Conservation (phyloP, 2,797 vertebrate genomes). For the Muscicapa comitata region DNA sequence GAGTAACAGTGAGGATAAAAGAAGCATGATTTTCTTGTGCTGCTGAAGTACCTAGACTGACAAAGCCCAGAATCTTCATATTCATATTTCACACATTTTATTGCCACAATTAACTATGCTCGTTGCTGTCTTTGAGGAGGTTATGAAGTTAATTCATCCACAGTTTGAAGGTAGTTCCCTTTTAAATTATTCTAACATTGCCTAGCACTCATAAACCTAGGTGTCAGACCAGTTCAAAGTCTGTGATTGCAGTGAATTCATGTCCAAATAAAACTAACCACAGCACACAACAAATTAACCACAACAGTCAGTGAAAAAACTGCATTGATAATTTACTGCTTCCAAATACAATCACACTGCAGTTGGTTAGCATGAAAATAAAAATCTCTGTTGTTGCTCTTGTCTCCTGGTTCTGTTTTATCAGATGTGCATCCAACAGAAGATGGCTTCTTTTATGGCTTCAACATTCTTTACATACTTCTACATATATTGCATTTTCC, state of each 20-base stretch:
- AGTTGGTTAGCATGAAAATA: neutral
- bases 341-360: neutral
- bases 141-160: neutral
- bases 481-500: neutral
- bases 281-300: neutral
- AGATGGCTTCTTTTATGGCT: neutral
- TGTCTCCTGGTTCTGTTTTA: neutral
- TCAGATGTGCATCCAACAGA: neutral
- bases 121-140: neutral
- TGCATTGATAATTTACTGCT: neutral
- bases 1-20: neutral
- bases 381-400: neutral
- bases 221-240: neutral
- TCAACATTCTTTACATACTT: neutral
- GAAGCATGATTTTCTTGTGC: neutral
- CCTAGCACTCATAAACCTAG: neutral
- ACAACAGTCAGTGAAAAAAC: neutral
- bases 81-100: neutral
- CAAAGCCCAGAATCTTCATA: neutral
- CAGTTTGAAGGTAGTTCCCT: neutral
- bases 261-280: neutral
- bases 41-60: neutral
- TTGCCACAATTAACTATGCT: neutral
- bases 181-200: neutral
- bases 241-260: neutral